Evolutionary conservation across 37 sponge, comb jelly and placozoan species (phyloP), one percentile per base, ranked within the genome.

Genomic region (Halisarca cf. caerulea): DNA sequence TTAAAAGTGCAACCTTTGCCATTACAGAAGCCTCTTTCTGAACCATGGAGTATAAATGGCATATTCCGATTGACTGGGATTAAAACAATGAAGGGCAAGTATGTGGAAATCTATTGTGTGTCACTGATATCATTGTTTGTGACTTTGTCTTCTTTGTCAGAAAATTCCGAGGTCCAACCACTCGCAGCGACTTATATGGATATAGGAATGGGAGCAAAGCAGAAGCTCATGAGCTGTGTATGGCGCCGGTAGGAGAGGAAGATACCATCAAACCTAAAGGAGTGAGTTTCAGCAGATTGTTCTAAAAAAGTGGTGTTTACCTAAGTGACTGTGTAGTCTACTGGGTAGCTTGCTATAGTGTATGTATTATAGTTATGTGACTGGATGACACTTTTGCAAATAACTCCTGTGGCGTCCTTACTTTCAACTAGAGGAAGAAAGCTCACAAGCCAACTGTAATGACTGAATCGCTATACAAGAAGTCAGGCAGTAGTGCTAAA

Each of bases 181-280:
- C 81, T 3, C 51, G 81, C 23, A 86, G 80, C 58, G 87, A 86
- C 4, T 42, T 86, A 57, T 86, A 86, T 40, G 87, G 81, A 0
- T 86, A 86, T 25, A 44, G 87, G 25, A 86, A 80, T 80, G 87
- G 87, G 28, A 70, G 64, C 71, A 61, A 75, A n/a, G 64, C 70
- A 32, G 87, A 86, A 39, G 87, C 87, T 25, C 42, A 66, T 41
- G 87, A 86, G 40, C 33, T 86, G 54, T 86, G 87, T 34, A 86
- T 86, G 87, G 87, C 81, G 0, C 81, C 81, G 0, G 87, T 74
- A 25, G 87, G 87, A 0, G 81, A 86, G 81, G 87, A 86, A 58
- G 77, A 86, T 70, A 86, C 87, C 1, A 80, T 86, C 2, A 15
- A 72, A 20, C 87, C 87, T 5, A 62, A 43, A 66, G 59, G 69